These are phyloP conservation scores for Helicoverpa armigera DNA, from an alignment of 1,140 invertebrate genomes.

Conservation along the genomic window DNA sequence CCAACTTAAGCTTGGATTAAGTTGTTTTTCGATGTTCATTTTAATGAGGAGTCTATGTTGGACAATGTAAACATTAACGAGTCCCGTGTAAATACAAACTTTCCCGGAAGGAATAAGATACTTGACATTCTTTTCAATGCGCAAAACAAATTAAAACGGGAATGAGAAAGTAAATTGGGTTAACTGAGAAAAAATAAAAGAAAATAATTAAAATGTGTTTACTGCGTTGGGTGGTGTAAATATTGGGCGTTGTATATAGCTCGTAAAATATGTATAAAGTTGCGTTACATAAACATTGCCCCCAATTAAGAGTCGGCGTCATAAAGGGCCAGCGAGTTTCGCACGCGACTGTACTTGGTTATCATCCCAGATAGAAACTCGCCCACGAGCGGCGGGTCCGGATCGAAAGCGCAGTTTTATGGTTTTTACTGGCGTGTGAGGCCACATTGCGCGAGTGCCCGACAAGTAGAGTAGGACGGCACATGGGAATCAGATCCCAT, in stretches of 20 bases:
- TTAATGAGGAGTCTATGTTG: slow-evolving; percentile 27
- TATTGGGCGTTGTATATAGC: not conserved
- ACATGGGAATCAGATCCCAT: slow-evolving; percentile 45
- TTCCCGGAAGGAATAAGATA: slow-evolving; percentile 18
- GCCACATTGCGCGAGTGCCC: slow-evolving; percentile 62
- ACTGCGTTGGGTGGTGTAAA: not conserved
- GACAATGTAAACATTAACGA: slow-evolving; percentile 19
- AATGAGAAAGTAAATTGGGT: slow-evolving; percentile 18
- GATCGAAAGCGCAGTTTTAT: slow-evolving; percentile 76
- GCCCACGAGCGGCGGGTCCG: slow-evolving; percentile 63
- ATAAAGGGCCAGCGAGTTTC: slow-evolving; percentile 52
- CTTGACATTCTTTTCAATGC: slow-evolving; percentile 13
- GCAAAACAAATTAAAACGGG: slow-evolving; percentile 11
- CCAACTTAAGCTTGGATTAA: slow-evolving; percentile 1
- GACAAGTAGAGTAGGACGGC: slow-evolving; percentile 66
- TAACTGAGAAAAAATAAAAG: not conserved
- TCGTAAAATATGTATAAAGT: slow-evolving; percentile 14
- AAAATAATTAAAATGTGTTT: not conserved
- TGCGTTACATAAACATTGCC: slow-evolving; percentile 30
- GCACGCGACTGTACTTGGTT: slow-evolving; percentile 61
- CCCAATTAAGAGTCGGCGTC: slow-evolving; percentile 34
- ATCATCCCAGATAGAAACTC: slow-evolving; percentile 72
- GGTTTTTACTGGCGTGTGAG: slow-evolving; percentile 67
- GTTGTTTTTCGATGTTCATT: slow-evolving; percentile 28
- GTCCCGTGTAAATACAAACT: slow-evolving; percentile 14